phyloP scores from a whole-genome alignment of 2,113 vertebrate species.

The Apus apus region DNA sequence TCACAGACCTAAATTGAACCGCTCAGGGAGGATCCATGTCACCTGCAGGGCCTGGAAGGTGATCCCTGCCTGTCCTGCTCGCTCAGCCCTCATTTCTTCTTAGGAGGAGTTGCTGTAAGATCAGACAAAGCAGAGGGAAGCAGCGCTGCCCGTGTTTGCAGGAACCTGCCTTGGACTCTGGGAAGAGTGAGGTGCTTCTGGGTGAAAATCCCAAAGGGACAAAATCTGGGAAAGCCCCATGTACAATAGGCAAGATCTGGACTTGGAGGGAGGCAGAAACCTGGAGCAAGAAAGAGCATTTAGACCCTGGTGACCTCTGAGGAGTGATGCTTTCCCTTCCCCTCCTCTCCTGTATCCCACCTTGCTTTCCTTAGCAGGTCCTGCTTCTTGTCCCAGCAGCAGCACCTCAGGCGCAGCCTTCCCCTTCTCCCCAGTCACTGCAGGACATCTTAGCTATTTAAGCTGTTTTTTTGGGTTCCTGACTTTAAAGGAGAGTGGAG shows the following conservation, averaged over 20 bases:
- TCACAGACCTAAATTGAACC: background rate
- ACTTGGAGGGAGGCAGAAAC: background rate
- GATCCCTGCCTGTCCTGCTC: background rate
- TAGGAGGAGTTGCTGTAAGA: background rate
- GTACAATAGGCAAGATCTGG: background rate
- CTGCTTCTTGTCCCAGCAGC: background rate
- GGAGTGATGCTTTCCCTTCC: background rate
- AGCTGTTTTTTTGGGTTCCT: background rate
- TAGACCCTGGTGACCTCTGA: rapidly evolving
- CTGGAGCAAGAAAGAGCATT: background rate
- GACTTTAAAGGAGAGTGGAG: slow-evolving; percentile 17
- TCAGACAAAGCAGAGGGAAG: background rate
- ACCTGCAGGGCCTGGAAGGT: background rate
- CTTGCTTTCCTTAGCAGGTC: background rate
- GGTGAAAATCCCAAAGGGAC: background rate
- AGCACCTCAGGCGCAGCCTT: background rate
- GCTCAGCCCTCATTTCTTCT: background rate
- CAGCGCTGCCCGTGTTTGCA: rapidly evolving
- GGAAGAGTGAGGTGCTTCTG: background rate
- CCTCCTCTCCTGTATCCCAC: background rate
- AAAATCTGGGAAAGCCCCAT: background rate
- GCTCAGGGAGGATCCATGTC: background rate
- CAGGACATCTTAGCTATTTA: background rate
- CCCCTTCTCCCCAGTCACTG: background rate
- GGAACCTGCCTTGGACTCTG: background rate